phyloP scores from a whole-genome alignment of 1,140 invertebrate genomes.

The Dolichoris vasculosae region DNA sequence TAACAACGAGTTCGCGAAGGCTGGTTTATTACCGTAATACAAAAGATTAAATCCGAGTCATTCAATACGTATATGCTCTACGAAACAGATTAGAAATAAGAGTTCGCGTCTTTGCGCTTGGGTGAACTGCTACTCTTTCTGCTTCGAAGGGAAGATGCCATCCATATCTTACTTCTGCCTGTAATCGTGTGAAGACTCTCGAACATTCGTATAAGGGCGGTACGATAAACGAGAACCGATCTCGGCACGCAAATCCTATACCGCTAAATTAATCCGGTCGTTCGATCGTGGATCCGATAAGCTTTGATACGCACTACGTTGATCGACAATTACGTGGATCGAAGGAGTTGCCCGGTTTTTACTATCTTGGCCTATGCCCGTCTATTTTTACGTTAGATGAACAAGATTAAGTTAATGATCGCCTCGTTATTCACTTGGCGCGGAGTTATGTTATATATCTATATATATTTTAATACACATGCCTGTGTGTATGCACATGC shows the following conservation, averaged over 20 bases:
- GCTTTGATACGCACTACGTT: not conserved
- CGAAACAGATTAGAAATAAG: too few relatives aligned
- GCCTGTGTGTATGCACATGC: not conserved
- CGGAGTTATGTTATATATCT: not conserved
- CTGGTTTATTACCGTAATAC: not conserved
- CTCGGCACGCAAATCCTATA: not conserved
- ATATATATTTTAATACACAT: too few relatives aligned
- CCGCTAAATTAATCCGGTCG: slow-evolving; percentile 23
- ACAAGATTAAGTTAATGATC: slow-evolving; percentile 16
- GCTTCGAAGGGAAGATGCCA: too few relatives aligned
- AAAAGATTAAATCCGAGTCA: not conserved
- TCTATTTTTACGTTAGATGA: not conserved
- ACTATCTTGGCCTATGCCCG: too few relatives aligned
- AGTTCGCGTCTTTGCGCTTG: too few relatives aligned
- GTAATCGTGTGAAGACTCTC: not conserved
- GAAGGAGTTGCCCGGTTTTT: slow-evolving; percentile 8
- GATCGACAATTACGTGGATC: slow-evolving; percentile 41
- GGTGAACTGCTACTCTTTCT: too few relatives aligned
- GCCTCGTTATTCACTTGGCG: not conserved
- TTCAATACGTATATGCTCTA: not conserved
- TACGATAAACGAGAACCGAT: not conserved
- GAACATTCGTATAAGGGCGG: not conserved
- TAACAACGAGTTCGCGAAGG: not conserved
- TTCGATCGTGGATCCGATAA: slow-evolving; percentile 36
- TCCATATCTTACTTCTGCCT: not conserved